Evolutionary conservation across 2,888 invertebrate species (phyloP), one percentile per base, ranked within the genome.

Genomic region (Trypoxylon attenuatum): DNA sequence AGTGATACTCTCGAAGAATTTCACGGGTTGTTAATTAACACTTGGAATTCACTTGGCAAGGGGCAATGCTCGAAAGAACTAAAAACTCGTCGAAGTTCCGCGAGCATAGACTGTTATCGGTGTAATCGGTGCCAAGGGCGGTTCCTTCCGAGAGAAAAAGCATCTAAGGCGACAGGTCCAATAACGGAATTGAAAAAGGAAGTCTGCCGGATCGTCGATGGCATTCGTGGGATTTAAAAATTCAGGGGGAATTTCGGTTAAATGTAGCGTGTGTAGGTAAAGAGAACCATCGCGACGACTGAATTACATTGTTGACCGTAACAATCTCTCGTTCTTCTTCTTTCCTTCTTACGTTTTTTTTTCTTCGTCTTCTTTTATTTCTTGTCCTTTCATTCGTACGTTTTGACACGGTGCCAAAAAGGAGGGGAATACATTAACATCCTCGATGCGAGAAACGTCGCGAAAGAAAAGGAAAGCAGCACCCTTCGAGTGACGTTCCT

Each of bases 391-490:
- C n/a, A n/a, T n/a, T n/a, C n/a, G n/a, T n/a, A n/a, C n/a, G n/a
- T 38, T 51, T 43, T 75, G 72, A 75, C 49, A 46, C 29, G 13
- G 59, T 65, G 73, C 73, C 73, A 73, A 74, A 47, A 68, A 53
- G 51, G 52, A 45, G 46, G n/a, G 33, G 72, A 69, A 71, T 65
- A 62, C 64, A 74, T 75, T 74, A 75, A 74, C 62, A 69, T 65
- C 60, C 69, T 75, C 69, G 71, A 50, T 71, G 62, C 51, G 18
- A 50, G 46, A 22, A 16, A 19, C 15, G 39, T 5, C 25, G 5
- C 15, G 23, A 49, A 13, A 15, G 43, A 21, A 8, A 22, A 10
- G 22, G n/a, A n/a, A n/a, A n/a, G n/a, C n/a, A n/a, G n/a, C n/a
- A n/a, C n/a, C n/a, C n/a, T n/a, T n/a, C n/a, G n/a, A n/a, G n/a